Conservation (phyloP, 2,888 invertebrate species). For the Pachycephus smyrnensis region DNA sequence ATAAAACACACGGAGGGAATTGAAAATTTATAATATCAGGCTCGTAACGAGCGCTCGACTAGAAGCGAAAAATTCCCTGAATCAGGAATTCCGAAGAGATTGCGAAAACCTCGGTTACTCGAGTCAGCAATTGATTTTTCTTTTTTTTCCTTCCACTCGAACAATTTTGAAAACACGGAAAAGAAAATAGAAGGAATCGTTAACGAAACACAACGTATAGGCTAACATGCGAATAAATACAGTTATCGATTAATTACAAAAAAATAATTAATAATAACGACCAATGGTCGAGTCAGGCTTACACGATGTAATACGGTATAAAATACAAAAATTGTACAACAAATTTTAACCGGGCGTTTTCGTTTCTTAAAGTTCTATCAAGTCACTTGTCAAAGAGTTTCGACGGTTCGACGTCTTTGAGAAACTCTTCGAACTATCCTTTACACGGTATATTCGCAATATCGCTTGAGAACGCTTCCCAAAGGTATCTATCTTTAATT, state of each 20-base stretch:
- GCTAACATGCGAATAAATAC: conserved; percentile 8
- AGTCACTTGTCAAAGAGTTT: not conserved
- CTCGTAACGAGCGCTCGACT: not conserved
- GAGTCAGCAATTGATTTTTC: not conserved
- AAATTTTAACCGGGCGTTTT: not conserved
- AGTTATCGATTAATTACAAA: not conserved
- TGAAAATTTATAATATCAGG: not conserved
- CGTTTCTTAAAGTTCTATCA: not conserved
- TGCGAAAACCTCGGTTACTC: not conserved
- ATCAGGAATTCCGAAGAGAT: not conserved
- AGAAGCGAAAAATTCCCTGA: not conserved
- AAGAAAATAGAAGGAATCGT: not conserved
- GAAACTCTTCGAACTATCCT: not conserved
- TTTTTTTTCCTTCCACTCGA: not conserved
- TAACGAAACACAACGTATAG: not conserved
- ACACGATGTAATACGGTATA: not conserved
- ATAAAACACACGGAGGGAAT: not conserved
- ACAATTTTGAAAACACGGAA: not conserved
- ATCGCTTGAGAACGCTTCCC: not conserved
- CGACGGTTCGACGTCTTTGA: not conserved
- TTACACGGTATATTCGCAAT: not conserved
- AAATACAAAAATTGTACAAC: not conserved
- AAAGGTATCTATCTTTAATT: not conserved
- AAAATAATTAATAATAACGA: not conserved
- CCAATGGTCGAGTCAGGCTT: not conserved